A percentile compares a stretch with the other conserved stretches of the same genome.
These are phyloP conservation scores for Emys orbicularis DNA, from an alignment of 2,797 vertebrate genomes.

Conservation along the genomic window DNA sequence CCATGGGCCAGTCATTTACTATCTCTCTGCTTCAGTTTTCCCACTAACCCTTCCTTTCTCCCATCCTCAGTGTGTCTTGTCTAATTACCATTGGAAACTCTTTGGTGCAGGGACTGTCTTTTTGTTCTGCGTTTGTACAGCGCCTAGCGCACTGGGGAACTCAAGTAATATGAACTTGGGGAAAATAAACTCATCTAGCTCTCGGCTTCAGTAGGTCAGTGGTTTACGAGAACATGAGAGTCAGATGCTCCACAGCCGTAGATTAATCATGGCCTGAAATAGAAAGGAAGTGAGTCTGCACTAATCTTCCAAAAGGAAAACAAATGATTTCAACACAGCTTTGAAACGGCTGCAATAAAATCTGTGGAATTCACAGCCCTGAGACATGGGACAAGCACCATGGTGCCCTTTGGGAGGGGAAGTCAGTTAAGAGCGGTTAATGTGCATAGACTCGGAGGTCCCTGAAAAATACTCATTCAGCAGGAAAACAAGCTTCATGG, in stretches of 20 bases:
- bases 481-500: background rate
- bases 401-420: fast-evolving
- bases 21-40: background rate
- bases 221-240: constrained; percentile 16
- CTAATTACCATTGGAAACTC: background rate
- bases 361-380: background rate
- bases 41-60: background rate
- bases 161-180: background rate
- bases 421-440: background rate
- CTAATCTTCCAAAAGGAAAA: constrained; percentile 8
- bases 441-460: background rate
- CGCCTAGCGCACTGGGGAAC: background rate
- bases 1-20: background rate
- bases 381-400: background rate
- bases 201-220: background rate
- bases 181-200: background rate
- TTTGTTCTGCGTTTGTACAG: background rate
- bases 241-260: constrained; percentile 53
- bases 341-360: constrained; percentile 18
- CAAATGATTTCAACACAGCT: constrained; percentile 53
- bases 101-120: background rate
- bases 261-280: constrained; percentile 53
- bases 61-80: background rate
- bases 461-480: background rate
- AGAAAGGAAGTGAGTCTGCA: constrained; percentile 67